Conservation (phyloP, 2,113 vertebrate species). For the Rhineura floridana region DNA sequence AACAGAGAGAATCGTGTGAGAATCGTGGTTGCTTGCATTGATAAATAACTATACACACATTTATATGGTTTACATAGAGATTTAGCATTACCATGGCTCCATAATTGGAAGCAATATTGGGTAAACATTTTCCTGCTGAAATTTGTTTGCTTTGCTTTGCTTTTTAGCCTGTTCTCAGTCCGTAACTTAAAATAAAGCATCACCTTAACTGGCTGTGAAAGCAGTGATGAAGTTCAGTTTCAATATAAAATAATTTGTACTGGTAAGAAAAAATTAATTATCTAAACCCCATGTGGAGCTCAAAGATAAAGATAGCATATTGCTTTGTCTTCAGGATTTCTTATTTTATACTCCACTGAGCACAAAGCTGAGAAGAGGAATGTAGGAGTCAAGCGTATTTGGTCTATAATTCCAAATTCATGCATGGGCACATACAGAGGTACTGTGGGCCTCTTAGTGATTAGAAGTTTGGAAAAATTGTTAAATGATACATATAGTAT, state of each 20-base stretch:
- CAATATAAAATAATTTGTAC: neutral
- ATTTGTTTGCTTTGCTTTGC: neutral
- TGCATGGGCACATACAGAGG: neutral
- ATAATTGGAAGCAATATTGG: neutral
- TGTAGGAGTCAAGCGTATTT: neutral
- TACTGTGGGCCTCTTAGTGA: neutral
- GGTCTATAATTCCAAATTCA: neutral
- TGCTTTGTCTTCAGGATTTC: neutral
- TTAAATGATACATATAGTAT: neutral
- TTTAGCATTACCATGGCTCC: neutral
- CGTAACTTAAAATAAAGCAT: slow-evolving; percentile 12
- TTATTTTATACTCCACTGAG: neutral
- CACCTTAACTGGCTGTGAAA: neutral
- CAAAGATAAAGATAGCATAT: neutral
- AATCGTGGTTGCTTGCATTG: neutral
- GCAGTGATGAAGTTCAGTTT: neutral
- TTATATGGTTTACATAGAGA: neutral
- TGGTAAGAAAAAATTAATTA: neutral
- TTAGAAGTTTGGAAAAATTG: neutral
- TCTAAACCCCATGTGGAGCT: neutral
- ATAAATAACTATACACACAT: neutral
- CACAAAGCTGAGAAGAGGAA: neutral
- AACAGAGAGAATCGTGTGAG: neutral
- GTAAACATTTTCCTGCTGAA: neutral
- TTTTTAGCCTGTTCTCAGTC: neutral